Conservation (phyloP, 1,140 invertebrate genomes). For the Mactra quadrangularis region DNA sequence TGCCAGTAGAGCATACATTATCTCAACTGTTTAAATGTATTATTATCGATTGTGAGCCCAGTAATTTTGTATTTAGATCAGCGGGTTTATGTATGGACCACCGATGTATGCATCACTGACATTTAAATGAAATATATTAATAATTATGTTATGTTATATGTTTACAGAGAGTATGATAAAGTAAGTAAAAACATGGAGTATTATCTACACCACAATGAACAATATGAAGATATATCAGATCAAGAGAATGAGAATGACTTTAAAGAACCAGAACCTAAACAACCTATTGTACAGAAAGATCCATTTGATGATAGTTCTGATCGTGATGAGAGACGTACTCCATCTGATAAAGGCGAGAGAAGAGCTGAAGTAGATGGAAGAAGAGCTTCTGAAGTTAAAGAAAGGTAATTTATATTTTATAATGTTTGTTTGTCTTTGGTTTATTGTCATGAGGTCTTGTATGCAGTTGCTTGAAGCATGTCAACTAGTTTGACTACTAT, state of each 20-base stretch:
- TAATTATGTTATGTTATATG: conserved; percentile 3
- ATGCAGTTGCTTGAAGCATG: too few species aligned
- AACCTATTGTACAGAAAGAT: conserved; percentile 82
- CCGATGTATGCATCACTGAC: too few species aligned
- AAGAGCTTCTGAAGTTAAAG: neutral
- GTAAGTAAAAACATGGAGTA: conserved; percentile 44
- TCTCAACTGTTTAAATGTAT: too few species aligned
- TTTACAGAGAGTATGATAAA: conserved; percentile 66
- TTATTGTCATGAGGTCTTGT: too few species aligned
- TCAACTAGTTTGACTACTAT: too few species aligned
- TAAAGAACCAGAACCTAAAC: conserved; percentile 66
- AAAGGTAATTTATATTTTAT: conserved; percentile 11
- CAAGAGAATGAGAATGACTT: conserved; percentile 65
- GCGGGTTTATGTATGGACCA: too few species aligned
- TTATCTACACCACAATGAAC: conserved; percentile 33
- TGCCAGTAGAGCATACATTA: too few species aligned
- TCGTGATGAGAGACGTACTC: conserved; percentile 47
- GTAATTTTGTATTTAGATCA: too few species aligned
- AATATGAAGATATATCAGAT: conserved; percentile 59
- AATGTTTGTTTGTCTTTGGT: too few species aligned
- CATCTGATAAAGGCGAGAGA: conserved; percentile 84
- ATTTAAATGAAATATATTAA: too few species aligned
- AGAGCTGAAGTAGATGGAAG: conserved; percentile 83
- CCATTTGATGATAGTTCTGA: conserved; percentile 84
- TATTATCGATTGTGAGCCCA: too few species aligned